Evolutionary conservation across 2,113 vertebrate genomes (phyloP).

Genomic region (Scomber scombrus): DNA sequence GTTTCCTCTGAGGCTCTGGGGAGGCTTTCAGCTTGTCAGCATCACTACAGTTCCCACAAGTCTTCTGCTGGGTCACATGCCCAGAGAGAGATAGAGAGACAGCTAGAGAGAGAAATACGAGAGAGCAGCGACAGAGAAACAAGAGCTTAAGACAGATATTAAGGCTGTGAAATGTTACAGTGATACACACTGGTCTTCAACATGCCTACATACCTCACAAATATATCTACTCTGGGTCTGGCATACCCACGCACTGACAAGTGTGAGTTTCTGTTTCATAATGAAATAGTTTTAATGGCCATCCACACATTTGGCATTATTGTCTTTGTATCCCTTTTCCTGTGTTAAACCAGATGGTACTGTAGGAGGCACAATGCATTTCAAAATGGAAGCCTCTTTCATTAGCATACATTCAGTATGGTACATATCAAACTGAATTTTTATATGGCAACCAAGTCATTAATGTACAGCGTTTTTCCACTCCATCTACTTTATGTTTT

Average conservation of each 20-base stretch:
- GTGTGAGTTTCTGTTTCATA: constrained; percentile 23
- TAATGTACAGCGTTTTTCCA: neutral
- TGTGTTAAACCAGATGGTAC: constrained; percentile 18
- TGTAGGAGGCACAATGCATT: constrained; percentile 23
- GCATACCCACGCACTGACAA: neutral
- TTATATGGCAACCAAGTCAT: constrained; percentile 4
- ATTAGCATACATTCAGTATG: constrained; percentile 11
- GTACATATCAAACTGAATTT: constrained; percentile 34
- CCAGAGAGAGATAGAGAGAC: constrained; percentile 43
- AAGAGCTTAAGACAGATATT: constrained; percentile 48
- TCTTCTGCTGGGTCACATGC: constrained; percentile 77
- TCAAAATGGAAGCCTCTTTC: constrained; percentile 17
- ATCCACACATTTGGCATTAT: constrained; percentile 29
- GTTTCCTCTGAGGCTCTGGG: constrained; percentile 73
- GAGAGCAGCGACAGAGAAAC: constrained; percentile 27
- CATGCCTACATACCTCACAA: constrained; percentile 1
- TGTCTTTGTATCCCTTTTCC: constrained; percentile 7
- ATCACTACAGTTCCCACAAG: constrained; percentile 81
- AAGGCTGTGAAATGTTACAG: constrained; percentile 34
- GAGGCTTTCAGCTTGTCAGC: constrained; percentile 77
- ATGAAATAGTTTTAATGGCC: constrained; percentile 4
- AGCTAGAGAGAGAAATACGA: constrained; percentile 54
- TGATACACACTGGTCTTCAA: constrained; percentile 2
- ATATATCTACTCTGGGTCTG: neutral
- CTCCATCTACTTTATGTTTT: neutral